Conservation (phyloP, 2,888 invertebrate genomes). For the Leptopterna dolabrata region DNA sequence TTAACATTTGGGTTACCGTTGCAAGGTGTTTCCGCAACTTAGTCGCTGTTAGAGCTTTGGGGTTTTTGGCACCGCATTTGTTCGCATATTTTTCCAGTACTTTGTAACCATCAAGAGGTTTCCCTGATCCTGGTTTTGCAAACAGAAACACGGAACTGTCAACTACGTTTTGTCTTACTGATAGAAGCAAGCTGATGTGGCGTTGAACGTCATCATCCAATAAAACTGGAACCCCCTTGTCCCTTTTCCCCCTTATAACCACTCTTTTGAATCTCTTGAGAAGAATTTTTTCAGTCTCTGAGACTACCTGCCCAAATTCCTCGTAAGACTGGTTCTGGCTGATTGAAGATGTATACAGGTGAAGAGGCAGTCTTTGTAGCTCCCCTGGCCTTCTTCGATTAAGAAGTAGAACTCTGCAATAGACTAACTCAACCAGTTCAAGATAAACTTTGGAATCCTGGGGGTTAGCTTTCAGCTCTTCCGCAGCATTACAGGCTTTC, state of each 20-base stretch:
- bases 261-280: neutral
- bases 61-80: neutral
- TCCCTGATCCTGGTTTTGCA: neutral
- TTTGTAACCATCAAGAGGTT: neutral
- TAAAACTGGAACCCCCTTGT: neutral
- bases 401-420: neutral
- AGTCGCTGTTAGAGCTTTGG: neutral
- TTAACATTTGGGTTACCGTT: neutral
- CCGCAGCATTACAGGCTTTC: neutral
- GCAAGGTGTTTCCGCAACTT: neutral
- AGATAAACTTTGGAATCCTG: neutral
- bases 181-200: neutral
- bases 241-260: neutral
- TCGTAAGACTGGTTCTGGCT: no score
- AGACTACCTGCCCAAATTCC: neutral
- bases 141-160: neutral
- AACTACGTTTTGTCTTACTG: neutral
- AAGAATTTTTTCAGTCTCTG: neutral
- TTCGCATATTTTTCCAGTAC: neutral
- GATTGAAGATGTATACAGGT: neutral
- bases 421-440: neutral
- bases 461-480: neutral
- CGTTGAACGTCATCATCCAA: neutral
- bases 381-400: neutral
- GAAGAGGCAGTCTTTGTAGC: neutral